Percentiles rank a stretch among this genome's conserved stretches.
phyloP scores from a whole-genome alignment of 1,140 invertebrate species.

The Chymomyza costata region DNA sequence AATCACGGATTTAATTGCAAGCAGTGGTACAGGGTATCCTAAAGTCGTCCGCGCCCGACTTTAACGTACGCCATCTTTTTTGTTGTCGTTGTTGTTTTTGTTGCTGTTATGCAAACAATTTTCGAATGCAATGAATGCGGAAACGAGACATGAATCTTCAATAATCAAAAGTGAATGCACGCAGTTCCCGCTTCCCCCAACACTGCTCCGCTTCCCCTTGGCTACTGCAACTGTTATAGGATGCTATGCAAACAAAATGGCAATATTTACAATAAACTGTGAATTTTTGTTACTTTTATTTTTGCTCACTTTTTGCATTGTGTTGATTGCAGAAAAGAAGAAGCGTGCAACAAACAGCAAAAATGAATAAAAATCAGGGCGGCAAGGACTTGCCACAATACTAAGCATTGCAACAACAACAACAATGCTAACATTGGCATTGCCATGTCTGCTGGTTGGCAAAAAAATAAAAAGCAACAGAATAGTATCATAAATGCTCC shows the following conservation, averaged over 20 bases:
- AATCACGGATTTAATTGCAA: too few species aligned
- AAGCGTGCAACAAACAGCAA: constrained; percentile 8
- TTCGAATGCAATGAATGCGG: neutral
- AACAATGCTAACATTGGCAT: constrained; percentile 1
- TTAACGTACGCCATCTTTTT: too few species aligned
- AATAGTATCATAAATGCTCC: too few species aligned
- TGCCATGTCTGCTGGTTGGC: too few species aligned
- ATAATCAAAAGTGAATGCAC: constrained; percentile 7
- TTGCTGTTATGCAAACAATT: neutral
- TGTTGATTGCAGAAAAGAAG: constrained; percentile 19
- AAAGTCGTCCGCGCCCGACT: too few species aligned
- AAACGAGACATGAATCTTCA: constrained; percentile 1
- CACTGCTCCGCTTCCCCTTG: too few species aligned
- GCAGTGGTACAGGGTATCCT: too few species aligned
- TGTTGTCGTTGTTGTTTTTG: constrained; percentile 3
- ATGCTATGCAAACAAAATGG: too few species aligned
- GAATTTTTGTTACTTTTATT: neutral
- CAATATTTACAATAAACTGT: neutral
- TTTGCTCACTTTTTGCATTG: neutral
- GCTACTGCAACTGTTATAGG: too few species aligned
- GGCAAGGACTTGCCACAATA: neutral
- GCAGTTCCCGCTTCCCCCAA: too few species aligned
- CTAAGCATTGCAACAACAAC: constrained; percentile 5
- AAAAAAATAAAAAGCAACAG: too few species aligned
- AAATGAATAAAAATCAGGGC: neutral